Base-by-base conservation (phyloP, 2,113 vertebrate species). In the Anguilla rostrata region DNA sequence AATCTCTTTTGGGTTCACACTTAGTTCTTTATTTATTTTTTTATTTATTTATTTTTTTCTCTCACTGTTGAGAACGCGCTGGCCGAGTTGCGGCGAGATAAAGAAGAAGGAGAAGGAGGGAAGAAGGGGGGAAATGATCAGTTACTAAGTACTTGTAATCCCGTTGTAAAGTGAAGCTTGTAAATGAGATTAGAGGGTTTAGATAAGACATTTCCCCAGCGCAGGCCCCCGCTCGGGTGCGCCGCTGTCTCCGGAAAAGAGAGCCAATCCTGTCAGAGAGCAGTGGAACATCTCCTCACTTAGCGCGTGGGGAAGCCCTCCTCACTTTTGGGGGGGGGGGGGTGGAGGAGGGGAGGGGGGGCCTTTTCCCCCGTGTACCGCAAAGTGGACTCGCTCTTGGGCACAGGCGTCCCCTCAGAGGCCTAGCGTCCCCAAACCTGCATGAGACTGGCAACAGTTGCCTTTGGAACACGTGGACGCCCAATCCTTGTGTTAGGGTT, bases 101-200 rank as follows among this genome's bases (percentile, higher is more conserved):
- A 29, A 46, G 43, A 40, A n/a, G 79, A 20, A 15, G n/a, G n/a
- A n/a, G 79, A 40, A 16, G 78, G 1, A 39, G 78, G 39, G 29
- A 40, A 8, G 41, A 26, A 75, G 80, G 79, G 87, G 79, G 71
- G 87, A 91, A 87, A 79, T 90, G 90, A 87, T 91, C 90, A 89
- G 87, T 85, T 80, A 53, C 90, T 90, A 91, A 92, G 92, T 85
- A 78, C 90, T 89, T 89, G 92, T 91, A 92, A 92, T 92, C 91
- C 90, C 88, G 87, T 40, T 78, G 88, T 91, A 91, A 91, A 90
- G 89, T 87, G 85, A 89, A 86, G 90, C 90, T 89, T 91, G 88
- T 83, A 87, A 90, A 90, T 84, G 84, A 92, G 92, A 92, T 91
- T 92, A 92, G 87, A 90, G 90, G 91, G 87, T 89, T 91, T 87